phyloP scores from a whole-genome alignment of 2,888 invertebrate species.

The Seira ritae region DNA sequence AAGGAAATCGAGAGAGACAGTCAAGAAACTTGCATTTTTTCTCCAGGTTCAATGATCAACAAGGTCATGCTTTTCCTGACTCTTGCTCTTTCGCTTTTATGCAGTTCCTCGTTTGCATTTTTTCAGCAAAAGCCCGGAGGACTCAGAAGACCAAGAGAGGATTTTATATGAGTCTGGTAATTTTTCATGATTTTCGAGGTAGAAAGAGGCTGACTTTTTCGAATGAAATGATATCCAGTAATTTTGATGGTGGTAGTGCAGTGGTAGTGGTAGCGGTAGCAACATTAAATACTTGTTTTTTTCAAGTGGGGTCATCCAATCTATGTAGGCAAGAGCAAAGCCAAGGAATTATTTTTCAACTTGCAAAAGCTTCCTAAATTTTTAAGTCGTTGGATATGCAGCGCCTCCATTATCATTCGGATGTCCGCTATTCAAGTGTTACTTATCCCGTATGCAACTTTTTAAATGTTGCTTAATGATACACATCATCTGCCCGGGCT shows the following conservation, averaged over 20 bases:
- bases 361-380: no score
- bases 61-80: slow-evolving; percentile 53
- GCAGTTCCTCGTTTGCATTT: not conserved
- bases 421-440: not conserved
- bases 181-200: not conserved
- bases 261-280: slow-evolving; percentile 5
- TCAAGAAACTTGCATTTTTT: slow-evolving; percentile 43
- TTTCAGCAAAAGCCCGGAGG: not conserved
- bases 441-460: not conserved
- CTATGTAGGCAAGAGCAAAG: no score
- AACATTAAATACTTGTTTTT: not conserved
- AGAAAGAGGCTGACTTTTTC: not conserved
- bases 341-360: no score
- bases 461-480: slow-evolving; percentile 28
- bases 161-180: not conserved
- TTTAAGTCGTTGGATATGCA: no score
- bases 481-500: slow-evolving; percentile 2
- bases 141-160: not conserved
- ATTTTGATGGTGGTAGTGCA: slow-evolving; percentile 15
- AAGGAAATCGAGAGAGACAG: not conserved
- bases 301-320: no score
- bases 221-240: slow-evolving; percentile 57
- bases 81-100: slow-evolving; percentile 12
- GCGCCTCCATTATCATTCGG: not conserved
- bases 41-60: slow-evolving; percentile 65